Conservation (phyloP, 2,888 invertebrate species). For the Amphiduros pacificus region DNA sequence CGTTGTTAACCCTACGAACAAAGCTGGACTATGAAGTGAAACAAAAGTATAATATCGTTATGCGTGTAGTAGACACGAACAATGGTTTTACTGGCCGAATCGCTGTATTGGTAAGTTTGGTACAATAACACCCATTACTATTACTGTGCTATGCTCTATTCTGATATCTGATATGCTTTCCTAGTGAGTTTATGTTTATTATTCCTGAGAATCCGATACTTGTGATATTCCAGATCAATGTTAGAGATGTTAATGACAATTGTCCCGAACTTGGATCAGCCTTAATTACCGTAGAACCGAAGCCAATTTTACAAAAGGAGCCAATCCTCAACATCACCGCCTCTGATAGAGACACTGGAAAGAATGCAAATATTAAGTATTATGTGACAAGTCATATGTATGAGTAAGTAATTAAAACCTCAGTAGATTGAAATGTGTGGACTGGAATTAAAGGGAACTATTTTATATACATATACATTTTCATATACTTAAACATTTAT, state of each 20-base stretch:
- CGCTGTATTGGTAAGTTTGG: constrained; percentile 37
- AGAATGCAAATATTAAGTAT: constrained; percentile 32
- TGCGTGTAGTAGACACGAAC: constrained; percentile 35
- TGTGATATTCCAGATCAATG: constrained; percentile 37
- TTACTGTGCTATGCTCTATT: too few species aligned
- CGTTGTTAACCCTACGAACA: constrained; percentile 33
- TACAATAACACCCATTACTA: too few species aligned
- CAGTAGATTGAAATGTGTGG: neutral
- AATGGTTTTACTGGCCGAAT: constrained; percentile 37
- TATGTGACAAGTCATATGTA: neutral
- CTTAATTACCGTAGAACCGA: constrained; percentile 30
- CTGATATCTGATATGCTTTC: too few species aligned
- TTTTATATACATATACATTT: neutral
- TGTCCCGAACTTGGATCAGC: constrained; percentile 42
- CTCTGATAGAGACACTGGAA: constrained; percentile 39
- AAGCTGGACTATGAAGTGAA: constrained; percentile 40
- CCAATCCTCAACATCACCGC: constrained; percentile 36
- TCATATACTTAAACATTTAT: neutral
- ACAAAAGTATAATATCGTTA: constrained; percentile 32
- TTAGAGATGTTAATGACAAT: constrained; percentile 46
- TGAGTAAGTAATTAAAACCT: constrained; percentile 9
- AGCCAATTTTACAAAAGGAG: constrained; percentile 36
- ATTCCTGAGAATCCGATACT: too few species aligned
- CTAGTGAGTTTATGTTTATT: too few species aligned
- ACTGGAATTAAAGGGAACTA: neutral